Evolutionary conservation across 2,888 invertebrate species (phyloP).

Genomic region (Molanna angustata): DNA sequence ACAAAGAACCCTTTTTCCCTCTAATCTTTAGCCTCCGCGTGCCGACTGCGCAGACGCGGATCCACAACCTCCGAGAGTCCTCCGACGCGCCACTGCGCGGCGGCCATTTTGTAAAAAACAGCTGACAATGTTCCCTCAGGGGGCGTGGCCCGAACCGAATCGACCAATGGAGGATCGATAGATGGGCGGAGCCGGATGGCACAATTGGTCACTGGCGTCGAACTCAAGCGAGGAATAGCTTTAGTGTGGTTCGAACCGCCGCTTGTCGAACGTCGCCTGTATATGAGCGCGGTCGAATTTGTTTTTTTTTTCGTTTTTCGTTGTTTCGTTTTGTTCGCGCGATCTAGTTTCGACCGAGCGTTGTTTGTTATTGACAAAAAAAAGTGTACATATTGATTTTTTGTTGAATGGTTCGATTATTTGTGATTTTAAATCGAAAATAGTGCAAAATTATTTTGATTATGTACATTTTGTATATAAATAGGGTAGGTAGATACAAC

Average conservation of each 20-base stretch:
- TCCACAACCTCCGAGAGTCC: slow-evolving; percentile 4
- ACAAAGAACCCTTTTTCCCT: slow-evolving; percentile 2
- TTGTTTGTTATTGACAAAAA: no score
- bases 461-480: no score
- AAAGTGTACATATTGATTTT: no score
- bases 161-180: slow-evolving; percentile 10
- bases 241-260: slow-evolving; percentile 12
- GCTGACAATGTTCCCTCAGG: slow-evolving; percentile 9
- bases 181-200: slow-evolving; percentile 6
- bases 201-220: slow-evolving; percentile 8
- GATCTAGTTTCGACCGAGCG: no score
- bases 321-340: no score
- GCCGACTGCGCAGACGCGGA: not conserved
- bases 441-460: no score
- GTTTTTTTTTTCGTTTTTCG: slow-evolving; percentile 5
- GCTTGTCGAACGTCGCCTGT: not conserved
- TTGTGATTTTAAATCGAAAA: no score
- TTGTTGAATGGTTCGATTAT: no score
- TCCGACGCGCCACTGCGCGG: not conserved
- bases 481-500: no score
- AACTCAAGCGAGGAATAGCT: slow-evolving; percentile 7
- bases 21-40: slow-evolving; percentile 8
- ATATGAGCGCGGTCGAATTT: not conserved
- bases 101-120: slow-evolving; percentile 20
- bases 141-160: slow-evolving; percentile 8